Conservation (phyloP, 2,888 invertebrate genomes). For the Odontocolon sp. region DNA sequence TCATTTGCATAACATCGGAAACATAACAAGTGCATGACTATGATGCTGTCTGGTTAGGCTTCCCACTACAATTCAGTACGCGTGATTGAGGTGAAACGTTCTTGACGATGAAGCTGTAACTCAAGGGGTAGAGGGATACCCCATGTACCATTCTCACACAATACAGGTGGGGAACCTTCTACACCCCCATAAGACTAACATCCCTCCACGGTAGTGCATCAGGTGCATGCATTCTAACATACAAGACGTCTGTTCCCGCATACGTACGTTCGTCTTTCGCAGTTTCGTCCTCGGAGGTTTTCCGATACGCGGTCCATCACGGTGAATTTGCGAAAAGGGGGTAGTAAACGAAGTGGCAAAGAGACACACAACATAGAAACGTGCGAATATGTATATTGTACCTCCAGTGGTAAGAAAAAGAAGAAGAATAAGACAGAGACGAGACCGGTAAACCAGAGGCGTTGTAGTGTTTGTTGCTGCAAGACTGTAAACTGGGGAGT, state of each 20-base stretch:
- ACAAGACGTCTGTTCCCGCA: not conserved
- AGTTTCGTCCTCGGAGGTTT: not conserved
- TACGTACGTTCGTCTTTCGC: not conserved
- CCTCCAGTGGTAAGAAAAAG: not conserved
- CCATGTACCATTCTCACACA: too few species aligned
- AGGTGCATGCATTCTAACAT: not conserved
- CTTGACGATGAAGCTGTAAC: too few species aligned
- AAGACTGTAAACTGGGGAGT: constrained; percentile 3
- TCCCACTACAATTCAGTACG: too few species aligned
- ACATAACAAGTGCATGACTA: too few species aligned
- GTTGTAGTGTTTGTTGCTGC: not conserved
- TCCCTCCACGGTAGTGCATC: not conserved
- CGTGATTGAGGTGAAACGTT: too few species aligned
- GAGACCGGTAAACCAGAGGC: not conserved
- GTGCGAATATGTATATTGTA: not conserved
- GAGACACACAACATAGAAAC: not conserved
- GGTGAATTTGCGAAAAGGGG: constrained; percentile 13
- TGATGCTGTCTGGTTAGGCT: too few species aligned
- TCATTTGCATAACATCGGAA: too few species aligned
- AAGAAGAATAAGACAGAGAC: constrained; percentile 6
- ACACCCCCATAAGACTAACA: too few species aligned
- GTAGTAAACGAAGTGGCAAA: not conserved
- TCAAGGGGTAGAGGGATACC: too few species aligned
- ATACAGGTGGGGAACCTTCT: too few species aligned
- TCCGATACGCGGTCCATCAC: constrained; percentile 18